Evolutionary conservation across 2,797 vertebrate species (phyloP).

Genomic region (Dendrocincla fuliginosa): DNA sequence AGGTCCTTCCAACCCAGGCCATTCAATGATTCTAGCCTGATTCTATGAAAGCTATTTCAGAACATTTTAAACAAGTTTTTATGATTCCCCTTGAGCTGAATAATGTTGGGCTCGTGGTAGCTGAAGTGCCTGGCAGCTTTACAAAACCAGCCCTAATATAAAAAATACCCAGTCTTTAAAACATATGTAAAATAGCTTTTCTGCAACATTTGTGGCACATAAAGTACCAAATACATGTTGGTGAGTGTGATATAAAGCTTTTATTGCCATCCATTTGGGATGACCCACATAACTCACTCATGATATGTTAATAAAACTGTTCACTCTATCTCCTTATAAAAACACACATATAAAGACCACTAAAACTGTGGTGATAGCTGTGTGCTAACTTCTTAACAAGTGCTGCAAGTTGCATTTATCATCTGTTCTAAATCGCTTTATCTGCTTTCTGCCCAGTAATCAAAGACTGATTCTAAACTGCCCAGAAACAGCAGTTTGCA

Average conservation of each 20-base stretch:
- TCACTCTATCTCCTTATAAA: conserved; percentile 47
- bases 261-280: conserved; percentile 65
- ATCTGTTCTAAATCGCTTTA: background rate
- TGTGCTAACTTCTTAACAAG: conserved; percentile 12
- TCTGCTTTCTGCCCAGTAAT: background rate
- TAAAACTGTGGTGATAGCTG: conserved; percentile 14
- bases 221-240: conserved; percentile 59
- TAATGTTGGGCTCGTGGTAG: background rate
- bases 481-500: background rate
- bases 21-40: background rate
- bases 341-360: conserved; percentile 13
- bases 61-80: conserved; percentile 49
- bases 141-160: conserved; percentile 63
- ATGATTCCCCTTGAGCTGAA: conserved; percentile 45
- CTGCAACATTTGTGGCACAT: conserved; percentile 70
- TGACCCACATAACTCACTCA: conserved; percentile 63
- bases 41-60: background rate
- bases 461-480: background rate
- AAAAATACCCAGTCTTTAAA: conserved; percentile 63
- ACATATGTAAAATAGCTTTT: conserved; percentile 69
- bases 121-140: conserved; percentile 60
- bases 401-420: background rate
- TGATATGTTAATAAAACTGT: conserved; percentile 54
- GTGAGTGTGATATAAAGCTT: conserved; percentile 60
- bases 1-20: background rate